Evolutionary conservation across 1,140 invertebrate species (phyloP).

Genomic region (Bombus soroeensis): DNA sequence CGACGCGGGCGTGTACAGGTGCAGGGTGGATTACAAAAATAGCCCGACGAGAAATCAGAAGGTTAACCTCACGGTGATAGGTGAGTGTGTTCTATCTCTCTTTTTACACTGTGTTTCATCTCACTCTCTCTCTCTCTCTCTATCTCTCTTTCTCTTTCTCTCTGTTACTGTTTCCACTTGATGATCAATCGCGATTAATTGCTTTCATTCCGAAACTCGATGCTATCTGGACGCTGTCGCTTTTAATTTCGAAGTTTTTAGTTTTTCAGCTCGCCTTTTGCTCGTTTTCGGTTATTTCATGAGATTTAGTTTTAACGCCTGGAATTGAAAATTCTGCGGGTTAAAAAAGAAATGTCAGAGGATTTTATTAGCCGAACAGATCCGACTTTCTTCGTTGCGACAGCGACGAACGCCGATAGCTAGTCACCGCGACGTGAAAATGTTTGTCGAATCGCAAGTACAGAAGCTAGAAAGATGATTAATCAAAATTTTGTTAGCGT

Average conservation of each 20-base stretch:
- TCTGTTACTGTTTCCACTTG: neutral
- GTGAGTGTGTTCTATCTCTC: conserved; percentile 82
- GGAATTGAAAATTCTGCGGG: neutral
- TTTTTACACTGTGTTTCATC: too few species aligned
- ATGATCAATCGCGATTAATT: conserved; percentile 9
- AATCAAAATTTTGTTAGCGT: neutral
- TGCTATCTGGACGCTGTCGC: neutral
- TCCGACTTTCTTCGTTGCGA: too few species aligned
- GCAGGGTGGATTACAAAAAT: conserved; percentile 89
- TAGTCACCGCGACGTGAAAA: neutral
- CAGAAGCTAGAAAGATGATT: neutral
- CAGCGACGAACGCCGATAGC: too few species aligned
- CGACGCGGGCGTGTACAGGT: conserved; percentile 88
- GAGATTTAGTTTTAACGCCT: neutral
- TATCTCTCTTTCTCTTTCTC: neutral
- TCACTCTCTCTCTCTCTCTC: neutral
- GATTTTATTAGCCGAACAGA: neutral
- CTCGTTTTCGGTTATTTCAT: neutral
- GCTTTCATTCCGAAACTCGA: neutral
- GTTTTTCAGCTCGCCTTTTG: neutral
- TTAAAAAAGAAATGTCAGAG: neutral
- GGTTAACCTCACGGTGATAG: conserved; percentile 89
- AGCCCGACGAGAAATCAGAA: conserved; percentile 88
- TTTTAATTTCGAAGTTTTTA: neutral
- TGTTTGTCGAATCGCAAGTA: neutral